Evolutionary conservation across 2,888 invertebrate genomes (phyloP).

Genomic region (Cheilosia soror): DNA sequence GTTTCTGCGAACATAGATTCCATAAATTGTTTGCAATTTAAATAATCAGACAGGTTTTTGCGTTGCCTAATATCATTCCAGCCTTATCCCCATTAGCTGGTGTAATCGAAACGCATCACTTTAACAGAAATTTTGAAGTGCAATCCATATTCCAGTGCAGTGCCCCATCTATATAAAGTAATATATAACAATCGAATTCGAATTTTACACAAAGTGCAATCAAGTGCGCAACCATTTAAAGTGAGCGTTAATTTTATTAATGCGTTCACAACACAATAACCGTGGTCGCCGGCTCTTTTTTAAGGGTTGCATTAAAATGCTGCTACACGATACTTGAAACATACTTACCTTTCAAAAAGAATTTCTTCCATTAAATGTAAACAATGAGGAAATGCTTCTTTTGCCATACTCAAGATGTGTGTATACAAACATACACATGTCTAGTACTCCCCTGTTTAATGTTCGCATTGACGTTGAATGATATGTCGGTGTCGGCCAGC

Average conservation of each 20-base stretch:
- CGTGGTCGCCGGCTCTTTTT: background rate
- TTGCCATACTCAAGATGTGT: constrained; percentile 36
- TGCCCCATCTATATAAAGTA: background rate
- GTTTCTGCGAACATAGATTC: too few relatives aligned
- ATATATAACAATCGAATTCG: background rate
- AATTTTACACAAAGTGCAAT: constrained; percentile 33
- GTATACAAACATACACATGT: constrained; percentile 32
- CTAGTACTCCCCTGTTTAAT: constrained; percentile 28
- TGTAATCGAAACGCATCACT: background rate
- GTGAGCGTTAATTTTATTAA: constrained; percentile 49
- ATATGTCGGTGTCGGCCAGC: constrained; percentile 54
- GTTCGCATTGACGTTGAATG: constrained; percentile 65
- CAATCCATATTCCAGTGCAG: background rate
- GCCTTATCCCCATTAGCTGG: background rate
- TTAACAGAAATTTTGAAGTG: background rate
- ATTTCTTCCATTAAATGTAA: constrained; percentile 63
- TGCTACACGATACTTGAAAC: constrained; percentile 26
- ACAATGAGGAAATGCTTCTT: constrained; percentile 64
- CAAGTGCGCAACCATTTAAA: constrained; percentile 40
- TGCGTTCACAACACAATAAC: constrained; percentile 13
- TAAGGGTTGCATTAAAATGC: constrained; percentile 37
- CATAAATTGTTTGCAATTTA: too few relatives aligned
- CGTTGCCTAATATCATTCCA: too few relatives aligned
- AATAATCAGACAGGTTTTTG: too few relatives aligned
- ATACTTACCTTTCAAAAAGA: constrained; percentile 53